Conservation (phyloP, 1,140 invertebrate species). For the Oryzaephilus surinamensis region DNA sequence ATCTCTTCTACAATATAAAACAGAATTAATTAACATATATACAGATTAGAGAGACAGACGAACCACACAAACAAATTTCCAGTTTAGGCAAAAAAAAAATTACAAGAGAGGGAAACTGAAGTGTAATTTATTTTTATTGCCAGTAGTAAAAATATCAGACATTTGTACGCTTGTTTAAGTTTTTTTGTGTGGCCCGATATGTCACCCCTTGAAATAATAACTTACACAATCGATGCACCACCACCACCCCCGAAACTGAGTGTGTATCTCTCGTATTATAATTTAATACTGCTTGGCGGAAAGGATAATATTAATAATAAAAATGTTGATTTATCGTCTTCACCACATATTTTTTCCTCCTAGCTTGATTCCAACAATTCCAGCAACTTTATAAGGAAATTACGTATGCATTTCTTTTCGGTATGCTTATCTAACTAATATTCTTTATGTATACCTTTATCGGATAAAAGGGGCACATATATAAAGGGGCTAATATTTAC, state of each 20-base stretch:
- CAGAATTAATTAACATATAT: too few species aligned
- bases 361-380: too few species aligned
- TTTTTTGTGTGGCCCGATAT: slow-evolving; percentile 22
- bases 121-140: slow-evolving; percentile 15
- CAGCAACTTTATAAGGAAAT: too few species aligned
- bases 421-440: slow-evolving; percentile 22
- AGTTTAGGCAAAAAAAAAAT: too few species aligned
- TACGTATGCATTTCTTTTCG: slow-evolving; percentile 26
- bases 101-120: too few species aligned
- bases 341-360: slow-evolving; percentile 5
- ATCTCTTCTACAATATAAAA: too few species aligned
- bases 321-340: slow-evolving; percentile 24
- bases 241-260: too few species aligned
- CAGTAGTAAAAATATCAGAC: too few species aligned
- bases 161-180: slow-evolving; percentile 21
- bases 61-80: too few species aligned
- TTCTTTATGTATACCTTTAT: slow-evolving; percentile 26
- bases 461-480: not conserved
- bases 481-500: too few species aligned
- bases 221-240: slow-evolving; percentile 28
- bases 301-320: slow-evolving; percentile 21
- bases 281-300: slow-evolving; percentile 19
- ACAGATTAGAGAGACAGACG: too few species aligned
- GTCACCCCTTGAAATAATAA: slow-evolving; percentile 20
- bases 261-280: slow-evolving; percentile 17